Percentiles rank a stretch among this genome's conserved stretches.
Evolutionary conservation across 2,797 vertebrate species (phyloP).

Genomic region (Cebuella pygmaea): DNA sequence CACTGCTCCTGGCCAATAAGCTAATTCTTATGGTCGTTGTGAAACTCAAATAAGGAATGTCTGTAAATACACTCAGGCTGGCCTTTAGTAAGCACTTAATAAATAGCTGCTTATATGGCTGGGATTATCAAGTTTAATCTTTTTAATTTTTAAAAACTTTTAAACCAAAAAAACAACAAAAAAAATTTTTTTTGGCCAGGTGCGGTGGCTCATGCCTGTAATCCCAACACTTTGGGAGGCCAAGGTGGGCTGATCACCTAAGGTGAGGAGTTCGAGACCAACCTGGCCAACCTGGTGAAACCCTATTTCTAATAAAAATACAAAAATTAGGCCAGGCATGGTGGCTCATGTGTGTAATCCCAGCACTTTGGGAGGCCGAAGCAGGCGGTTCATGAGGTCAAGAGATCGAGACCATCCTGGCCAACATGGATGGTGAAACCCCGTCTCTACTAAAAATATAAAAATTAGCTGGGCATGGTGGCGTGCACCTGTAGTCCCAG

Average conservation of each 20-base stretch:
- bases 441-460: too few relatives aligned
- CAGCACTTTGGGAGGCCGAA: too few relatives aligned
- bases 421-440: too few relatives aligned
- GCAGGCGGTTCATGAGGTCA: too few relatives aligned
- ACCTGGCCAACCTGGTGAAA: background rate
- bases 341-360: too few relatives aligned
- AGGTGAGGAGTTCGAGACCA: background rate
- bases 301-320: background rate
- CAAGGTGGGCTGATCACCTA: background rate
- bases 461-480: too few relatives aligned
- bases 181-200: background rate
- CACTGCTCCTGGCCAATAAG: background rate
- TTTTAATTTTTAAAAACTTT: background rate
- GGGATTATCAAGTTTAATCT: background rate
- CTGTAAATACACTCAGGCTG: background rate
- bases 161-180: too few relatives aligned
- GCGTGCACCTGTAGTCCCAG: too few relatives aligned
- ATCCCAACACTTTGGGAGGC: background rate
- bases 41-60: background rate
- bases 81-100: background rate
- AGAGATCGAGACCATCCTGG: too few relatives aligned
- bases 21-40: background rate
- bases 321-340: background rate
- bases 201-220: background rate
- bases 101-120: background rate